Base-by-base conservation (phyloP, 2,797 vertebrate species). In the Ciconia nigra region DNA sequence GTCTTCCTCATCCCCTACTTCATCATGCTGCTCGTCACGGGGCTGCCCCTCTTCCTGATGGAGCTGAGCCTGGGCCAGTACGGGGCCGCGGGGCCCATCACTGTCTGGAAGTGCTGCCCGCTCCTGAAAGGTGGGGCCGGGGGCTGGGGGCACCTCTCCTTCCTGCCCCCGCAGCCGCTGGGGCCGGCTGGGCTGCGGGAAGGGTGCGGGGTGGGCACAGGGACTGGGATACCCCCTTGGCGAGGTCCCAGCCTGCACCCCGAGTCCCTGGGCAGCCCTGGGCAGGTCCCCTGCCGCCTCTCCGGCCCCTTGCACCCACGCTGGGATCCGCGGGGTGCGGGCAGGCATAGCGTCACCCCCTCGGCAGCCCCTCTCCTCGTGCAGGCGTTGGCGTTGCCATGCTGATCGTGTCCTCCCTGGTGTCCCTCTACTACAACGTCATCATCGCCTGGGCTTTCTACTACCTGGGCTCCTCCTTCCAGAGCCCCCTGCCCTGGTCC, bases 61-160 rank as follows among this genome's bases (percentile, higher is more conserved):
- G 99, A 99, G 98, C 98, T 99, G 82, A 99, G 98, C 89, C 96
- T 99, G 51, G 99, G 99, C 39, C 99, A 99, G 95, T 99, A 99
- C 1, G 98, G 99, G 49, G 98, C 98, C 0, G 97, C 98, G 0
- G 99, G 98, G 5, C 98, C 98, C 49, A 98, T 99, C 97, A 98
- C 98, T 1, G 98, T 99, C 92, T 99, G 99, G 99, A 99, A 99
- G 90, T 99, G 99, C 96, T 99, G 99, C 93, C 99, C 99, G 6
- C 97, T 99, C 33, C 98, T 99, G 62, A 99, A 98, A 99, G 99
- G 99, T 99, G 67, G 35, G 72, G 15, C 25, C 70, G 51, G 77
- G 59, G 61, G 69, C 37, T 0, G 7, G 74, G 58, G 11, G 10
- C 39, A 33, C 41, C 29, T 21, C 47, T 33, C 11, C 47, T 28